These are phyloP conservation scores for Labeo calbasu DNA, from an alignment of 2,797 vertebrate genomes.

Conservation along the genomic window DNA sequence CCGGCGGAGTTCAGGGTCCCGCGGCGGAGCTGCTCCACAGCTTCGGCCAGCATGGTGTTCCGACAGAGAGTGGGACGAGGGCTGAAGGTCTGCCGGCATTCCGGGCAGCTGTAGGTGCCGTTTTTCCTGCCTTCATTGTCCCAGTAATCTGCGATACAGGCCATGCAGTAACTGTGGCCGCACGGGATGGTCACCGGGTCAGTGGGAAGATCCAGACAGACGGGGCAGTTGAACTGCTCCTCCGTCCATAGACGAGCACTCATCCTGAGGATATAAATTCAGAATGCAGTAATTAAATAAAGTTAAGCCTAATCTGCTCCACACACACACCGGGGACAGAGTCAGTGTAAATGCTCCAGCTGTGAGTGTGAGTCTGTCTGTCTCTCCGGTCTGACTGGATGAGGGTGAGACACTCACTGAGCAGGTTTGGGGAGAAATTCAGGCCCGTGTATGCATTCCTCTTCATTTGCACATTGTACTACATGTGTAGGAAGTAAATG, in stretches of 20 bases:
- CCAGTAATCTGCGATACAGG: constrained; percentile 82
- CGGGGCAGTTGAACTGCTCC: constrained; percentile 85
- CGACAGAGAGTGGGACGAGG: constrained; percentile 76
- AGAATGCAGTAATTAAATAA: neutral
- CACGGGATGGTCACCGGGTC: constrained; percentile 83
- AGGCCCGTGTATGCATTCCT: constrained; percentile 11
- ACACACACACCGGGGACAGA: neutral
- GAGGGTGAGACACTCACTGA: constrained; percentile 67
- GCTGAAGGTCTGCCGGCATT: constrained; percentile 78
- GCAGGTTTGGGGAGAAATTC: constrained; percentile 75
- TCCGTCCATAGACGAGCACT: constrained; percentile 77
- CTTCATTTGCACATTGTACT: neutral
- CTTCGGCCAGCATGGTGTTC: constrained; percentile 84
- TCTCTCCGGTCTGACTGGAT: constrained; percentile 61
- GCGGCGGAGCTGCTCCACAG: constrained; percentile 79
- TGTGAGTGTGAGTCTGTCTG: constrained; percentile 49
- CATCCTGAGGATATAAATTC: constrained; percentile 58
- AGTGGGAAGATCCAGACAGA: constrained; percentile 80
- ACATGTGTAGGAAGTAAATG: neutral
- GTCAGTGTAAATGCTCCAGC: constrained; percentile 23
- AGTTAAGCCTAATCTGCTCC: neutral
- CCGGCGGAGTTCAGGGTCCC: constrained; percentile 63
- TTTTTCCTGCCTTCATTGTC: constrained; percentile 73
- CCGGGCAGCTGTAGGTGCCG: constrained; percentile 79
- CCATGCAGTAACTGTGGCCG: constrained; percentile 85